Evolutionary conservation across 2,888 invertebrate genomes (phyloP), one percentile per base, ranked within the genome.

Genomic region (Cabera pusaria): DNA sequence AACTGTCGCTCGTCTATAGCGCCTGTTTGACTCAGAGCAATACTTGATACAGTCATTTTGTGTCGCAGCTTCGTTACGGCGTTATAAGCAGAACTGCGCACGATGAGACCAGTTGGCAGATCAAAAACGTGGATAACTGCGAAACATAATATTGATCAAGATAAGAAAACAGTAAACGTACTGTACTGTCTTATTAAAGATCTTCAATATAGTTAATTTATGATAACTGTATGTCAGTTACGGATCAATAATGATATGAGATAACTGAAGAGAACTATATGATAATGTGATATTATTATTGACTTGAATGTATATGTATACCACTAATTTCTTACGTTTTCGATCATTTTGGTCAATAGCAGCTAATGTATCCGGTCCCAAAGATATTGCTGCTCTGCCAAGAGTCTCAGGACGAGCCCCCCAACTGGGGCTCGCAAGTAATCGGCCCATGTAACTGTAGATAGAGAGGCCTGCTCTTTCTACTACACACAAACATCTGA

Each of bases 401-500:
- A 98, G 83, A 19, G 93, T 91, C 62, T 98, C 98, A 1, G 95
- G 93, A 42, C 96, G 92, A 77, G 97, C 94, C 23, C 96, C 95
- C 93, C 96, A 96, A 36, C 95, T 93, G 0, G 98, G 97, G 54
- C 95, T 93, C 5, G 96, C 93, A 10, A 96, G 88, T 21, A 97
- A 84, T 25, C 97, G 92, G 0, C 99, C 99, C 72, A 98, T 97
- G 65, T 98, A 99, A 41, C 95, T 96, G 77, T 98, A 98, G 3
- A 99, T 91, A 52, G 95, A 95, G 6, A 98, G 90, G 1, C 93
- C 93, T 8, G 93, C 91, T 51, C 95, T 93, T 77, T 99, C 98
- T 23, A 98, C 94, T 23, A 98, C 85, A 56, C 98, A 90, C 65
- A 99, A 94, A 65, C 97, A 95, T 70, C 98, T 98, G n/a, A n/a